A percentile compares a stretch with the other conserved stretches of the same genome.
Evolutionary conservation across 37 sponge, comb jelly and placozoan species (phyloP).

Genomic region (Aplysina aerophoba): DNA sequence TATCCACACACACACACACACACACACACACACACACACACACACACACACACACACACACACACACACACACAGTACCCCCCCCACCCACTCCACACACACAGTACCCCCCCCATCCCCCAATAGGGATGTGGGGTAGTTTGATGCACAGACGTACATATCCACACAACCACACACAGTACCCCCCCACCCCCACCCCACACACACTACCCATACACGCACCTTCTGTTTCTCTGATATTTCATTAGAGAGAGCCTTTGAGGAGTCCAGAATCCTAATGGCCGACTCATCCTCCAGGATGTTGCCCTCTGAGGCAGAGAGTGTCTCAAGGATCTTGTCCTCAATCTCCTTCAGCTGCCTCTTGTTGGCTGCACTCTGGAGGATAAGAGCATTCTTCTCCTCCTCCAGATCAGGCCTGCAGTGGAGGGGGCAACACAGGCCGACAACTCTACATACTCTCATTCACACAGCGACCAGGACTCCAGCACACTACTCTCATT

Average conservation of each 20-base stretch:
- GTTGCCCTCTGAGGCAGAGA: constrained; percentile 97
- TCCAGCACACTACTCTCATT: too few relatives aligned
- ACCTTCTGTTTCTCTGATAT: constrained; percentile 90
- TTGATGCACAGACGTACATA: not conserved
- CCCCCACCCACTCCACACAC: constrained; percentile 5
- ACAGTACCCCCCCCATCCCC: not conserved
- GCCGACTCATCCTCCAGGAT: constrained; percentile 98
- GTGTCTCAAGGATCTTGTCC: constrained; percentile 98
- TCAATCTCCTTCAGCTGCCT: constrained; percentile 99
- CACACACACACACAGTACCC: not conserved
- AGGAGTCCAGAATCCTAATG: constrained; percentile 94
- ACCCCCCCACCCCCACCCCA: not conserved
- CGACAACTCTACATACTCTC: not conserved
- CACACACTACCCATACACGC: not conserved
- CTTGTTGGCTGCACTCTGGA: constrained; percentile 97
- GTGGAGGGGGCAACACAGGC: not conserved
- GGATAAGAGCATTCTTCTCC: constrained; percentile 93
- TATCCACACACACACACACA: constrained; percentile 12
- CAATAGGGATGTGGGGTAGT: too few relatives aligned
- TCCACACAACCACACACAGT: too few relatives aligned
- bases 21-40: constrained; percentile 15
- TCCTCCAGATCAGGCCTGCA: constrained; percentile 97
- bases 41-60: constrained; percentile 30
- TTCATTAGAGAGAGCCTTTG: constrained; percentile 91
- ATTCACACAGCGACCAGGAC: too few relatives aligned